Evolutionary conservation across 1,140 invertebrate genomes (phyloP).

Genomic region (Tenebrio molitor): DNA sequence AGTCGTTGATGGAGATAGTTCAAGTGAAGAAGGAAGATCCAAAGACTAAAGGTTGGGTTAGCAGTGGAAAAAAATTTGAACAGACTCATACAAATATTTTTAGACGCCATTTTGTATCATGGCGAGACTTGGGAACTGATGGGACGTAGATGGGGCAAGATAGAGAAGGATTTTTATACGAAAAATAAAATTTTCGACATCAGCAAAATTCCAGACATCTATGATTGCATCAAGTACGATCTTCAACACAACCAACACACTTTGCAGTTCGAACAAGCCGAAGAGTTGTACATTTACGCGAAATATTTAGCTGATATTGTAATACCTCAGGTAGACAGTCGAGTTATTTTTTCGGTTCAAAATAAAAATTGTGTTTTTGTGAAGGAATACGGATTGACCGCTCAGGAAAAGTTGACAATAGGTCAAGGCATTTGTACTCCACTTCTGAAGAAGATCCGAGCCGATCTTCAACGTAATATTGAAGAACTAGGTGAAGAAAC

Average conservation of each 20-base stretch:
- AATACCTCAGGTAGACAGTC: conserved; percentile 84
- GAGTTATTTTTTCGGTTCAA: conserved; percentile 30
- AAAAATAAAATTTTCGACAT: conserved; percentile 96
- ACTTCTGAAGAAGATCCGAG: conserved; percentile 94
- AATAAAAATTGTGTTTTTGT: too few relatives aligned
- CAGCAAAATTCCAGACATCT: conserved; percentile 99
- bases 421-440: conserved; percentile 98
- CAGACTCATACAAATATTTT: conserved; percentile 54
- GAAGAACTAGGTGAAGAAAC: conserved; percentile 90
- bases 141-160: conserved; percentile 97
- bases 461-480: conserved; percentile 94
- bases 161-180: conserved; percentile 98
- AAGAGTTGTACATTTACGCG: conserved; percentile 95
- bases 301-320: conserved; percentile 98
- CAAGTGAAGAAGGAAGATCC: conserved; percentile 88
- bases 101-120: conserved; percentile 94
- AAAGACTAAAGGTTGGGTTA: conserved; percentile 82
- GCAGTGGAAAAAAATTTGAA: conserved; percentile 42
- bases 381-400: conserved; percentile 96
- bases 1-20: conserved; percentile 88
- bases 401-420: conserved; percentile 96
- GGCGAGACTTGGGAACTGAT: conserved; percentile 99
- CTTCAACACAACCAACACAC: conserved; percentile 98
- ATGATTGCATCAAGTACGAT: conserved; percentile 99
- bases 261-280: conserved; percentile 92